A percentile compares a stretch with the other conserved stretches of the same genome.
Conservation (phyloP, 2,797 vertebrate genomes). For the Novumbra hubbsi region DNA sequence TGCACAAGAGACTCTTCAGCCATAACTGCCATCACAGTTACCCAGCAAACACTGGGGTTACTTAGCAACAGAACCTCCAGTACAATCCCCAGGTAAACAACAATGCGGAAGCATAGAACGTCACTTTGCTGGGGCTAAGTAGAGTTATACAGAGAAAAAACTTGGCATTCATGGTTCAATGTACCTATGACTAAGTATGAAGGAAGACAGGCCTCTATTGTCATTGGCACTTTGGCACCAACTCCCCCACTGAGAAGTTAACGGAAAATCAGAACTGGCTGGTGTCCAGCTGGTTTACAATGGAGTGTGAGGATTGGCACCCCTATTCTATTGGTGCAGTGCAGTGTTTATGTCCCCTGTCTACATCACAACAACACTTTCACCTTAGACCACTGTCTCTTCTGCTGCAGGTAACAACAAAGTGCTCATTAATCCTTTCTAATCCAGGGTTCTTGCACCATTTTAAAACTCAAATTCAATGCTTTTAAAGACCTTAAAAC, state of each 20-base stretch:
- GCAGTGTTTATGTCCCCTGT: too few species aligned
- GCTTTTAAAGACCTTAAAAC: too few species aligned
- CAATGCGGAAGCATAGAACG: neutral
- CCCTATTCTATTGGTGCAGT: too few species aligned
- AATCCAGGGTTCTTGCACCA: too few species aligned
- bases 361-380: too few species aligned
- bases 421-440: too few species aligned
- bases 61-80: slow-evolving; percentile 18
- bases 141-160: neutral
- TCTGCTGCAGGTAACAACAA: too few species aligned
- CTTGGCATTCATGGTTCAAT: neutral
- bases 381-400: too few species aligned
- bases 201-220: neutral
- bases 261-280: neutral
- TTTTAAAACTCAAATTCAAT: too few species aligned
- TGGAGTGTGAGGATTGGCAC: too few species aligned
- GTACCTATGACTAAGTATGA: neutral
- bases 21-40: neutral
- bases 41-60: neutral
- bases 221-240: neutral
- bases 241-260: neutral
- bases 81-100: slow-evolving; percentile 4
- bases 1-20: neutral
- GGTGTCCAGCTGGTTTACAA: too few species aligned
- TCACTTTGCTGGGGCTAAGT: neutral